Evolutionary conservation across 2,888 invertebrate genomes (phyloP), one percentile per base, ranked within the genome.

Genomic region (Nematopogon swammerdamellus): DNA sequence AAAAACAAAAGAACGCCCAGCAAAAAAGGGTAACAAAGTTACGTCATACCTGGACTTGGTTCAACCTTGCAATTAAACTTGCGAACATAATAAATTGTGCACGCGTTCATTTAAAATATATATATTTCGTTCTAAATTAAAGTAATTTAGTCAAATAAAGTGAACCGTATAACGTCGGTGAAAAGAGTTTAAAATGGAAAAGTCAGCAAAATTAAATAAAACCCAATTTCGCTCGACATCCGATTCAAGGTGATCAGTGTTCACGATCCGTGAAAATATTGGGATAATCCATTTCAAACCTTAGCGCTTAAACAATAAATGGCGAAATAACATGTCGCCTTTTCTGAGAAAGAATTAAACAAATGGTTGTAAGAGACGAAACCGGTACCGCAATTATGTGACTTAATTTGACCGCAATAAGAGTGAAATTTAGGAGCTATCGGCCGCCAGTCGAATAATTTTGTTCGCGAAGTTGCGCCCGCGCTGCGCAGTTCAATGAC

Each of bases 401-500:
- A 36, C 36, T 36, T 36, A 36, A 36, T 14, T 6, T 14, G 8
- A 14, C 3, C n/a, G n/a, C 8, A 36, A 14, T 36, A 36, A 36
- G 36, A 36, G 14, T 36, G 36, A 36, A 36, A 36, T 6, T 25
- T 6, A 25, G 5, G 25, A 6, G 25, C 10, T 25, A 36, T 36
- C 11, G 36, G n/a, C 3, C 36, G 36, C 36, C 3, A 14, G 36
- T 36, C 3, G 3, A 36, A 19, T 44, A 44, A 44, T 19, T 44
- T 17, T 6, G 44, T 44, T 59, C 53, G 59, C 59, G 61, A 51
- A 51, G 49, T n/a, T 62, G 62, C 58, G 63, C 61, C 58, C 61
- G 67, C 70, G 66, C 62, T 55, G 57, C 60, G 62, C 68, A 67
- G 80, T 72, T 80, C 79, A 79, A 79, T 72, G 80, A 75, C 80